These are phyloP conservation scores for Druceiella hillmani DNA, from an alignment of 2,888 invertebrate species.

Conservation along the genomic window DNA sequence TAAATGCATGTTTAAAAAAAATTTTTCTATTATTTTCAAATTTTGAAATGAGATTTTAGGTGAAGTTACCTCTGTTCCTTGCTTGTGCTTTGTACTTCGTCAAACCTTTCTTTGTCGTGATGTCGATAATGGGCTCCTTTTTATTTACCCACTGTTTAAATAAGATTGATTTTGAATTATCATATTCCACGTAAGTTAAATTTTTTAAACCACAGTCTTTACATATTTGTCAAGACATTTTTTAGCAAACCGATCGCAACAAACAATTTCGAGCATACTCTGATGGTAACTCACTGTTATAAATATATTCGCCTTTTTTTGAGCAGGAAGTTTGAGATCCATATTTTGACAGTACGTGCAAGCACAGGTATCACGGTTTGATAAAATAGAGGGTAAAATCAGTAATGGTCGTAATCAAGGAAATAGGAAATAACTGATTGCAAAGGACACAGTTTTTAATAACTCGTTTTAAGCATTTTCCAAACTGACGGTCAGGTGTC, in stretches of 20 bases:
- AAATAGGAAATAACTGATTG: constrained; percentile 15
- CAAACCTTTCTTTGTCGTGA: too few relatives aligned
- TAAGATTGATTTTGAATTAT: too few relatives aligned
- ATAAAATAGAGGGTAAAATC: constrained; percentile 24
- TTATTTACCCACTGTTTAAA: too few relatives aligned
- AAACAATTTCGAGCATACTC: constrained; percentile 20
- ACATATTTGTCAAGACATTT: constrained; percentile 22
- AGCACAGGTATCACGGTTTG: constrained; percentile 25
- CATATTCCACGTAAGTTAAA: constrained; percentile 18
- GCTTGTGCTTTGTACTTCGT: too few relatives aligned
- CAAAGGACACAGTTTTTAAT: constrained; percentile 14
- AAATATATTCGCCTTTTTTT: constrained; percentile 21
- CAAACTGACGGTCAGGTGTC: constrained; percentile 23
- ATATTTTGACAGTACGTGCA: constrained; percentile 23
- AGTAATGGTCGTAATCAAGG: constrained; percentile 20
- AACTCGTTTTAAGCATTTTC: constrained; percentile 23
- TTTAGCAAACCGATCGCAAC: constrained; percentile 23
- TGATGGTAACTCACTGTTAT: constrained; percentile 22
- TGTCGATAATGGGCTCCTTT: too few relatives aligned
- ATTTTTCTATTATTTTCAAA: too few relatives aligned
- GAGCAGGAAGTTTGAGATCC: constrained; percentile 21
- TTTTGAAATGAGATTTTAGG: too few relatives aligned
- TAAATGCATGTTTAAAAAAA: too few relatives aligned
- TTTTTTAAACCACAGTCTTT: constrained; percentile 19
- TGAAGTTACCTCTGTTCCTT: too few relatives aligned